Conservation (phyloP, 2,888 invertebrate genomes). For the Andrena bucephala region DNA sequence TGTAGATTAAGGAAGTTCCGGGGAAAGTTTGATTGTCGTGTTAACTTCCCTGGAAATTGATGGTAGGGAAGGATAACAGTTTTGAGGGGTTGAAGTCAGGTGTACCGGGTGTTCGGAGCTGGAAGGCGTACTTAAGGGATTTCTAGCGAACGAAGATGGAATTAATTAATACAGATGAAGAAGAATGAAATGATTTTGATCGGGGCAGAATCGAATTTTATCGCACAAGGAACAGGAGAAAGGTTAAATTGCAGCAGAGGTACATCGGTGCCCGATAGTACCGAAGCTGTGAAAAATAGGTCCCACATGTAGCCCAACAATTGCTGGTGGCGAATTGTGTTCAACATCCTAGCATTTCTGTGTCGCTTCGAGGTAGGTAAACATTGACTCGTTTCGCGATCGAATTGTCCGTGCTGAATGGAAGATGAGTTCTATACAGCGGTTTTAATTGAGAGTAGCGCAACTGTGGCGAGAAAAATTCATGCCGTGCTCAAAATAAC, state of each 20-base stretch:
- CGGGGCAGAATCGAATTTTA: neutral
- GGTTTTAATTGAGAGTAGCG: neutral
- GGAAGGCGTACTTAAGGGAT: too few species aligned
- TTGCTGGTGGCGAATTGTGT: neutral
- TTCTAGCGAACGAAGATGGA: too few species aligned
- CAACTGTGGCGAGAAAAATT: constrained; percentile 2
- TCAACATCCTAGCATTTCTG: constrained; percentile 3
- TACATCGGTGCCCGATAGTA: neutral
- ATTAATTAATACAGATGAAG: too few species aligned
- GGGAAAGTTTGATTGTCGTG: too few species aligned
- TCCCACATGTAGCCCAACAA: neutral
- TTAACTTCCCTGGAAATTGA: too few species aligned
- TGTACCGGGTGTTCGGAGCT: too few species aligned
- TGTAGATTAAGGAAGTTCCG: too few species aligned
- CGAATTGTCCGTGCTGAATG: constrained; percentile 21
- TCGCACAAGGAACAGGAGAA: neutral
- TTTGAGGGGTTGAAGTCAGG: too few species aligned
- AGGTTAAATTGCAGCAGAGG: neutral
- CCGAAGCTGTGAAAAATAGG: constrained; percentile 24
- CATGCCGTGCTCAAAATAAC: neutral
- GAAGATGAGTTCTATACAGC: constrained; percentile 11
- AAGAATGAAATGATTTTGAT: too few species aligned
- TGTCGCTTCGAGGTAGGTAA: constrained; percentile 7
- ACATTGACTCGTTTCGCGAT: constrained; percentile 16
- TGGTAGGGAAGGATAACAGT: too few species aligned